phyloP scores from a whole-genome alignment of 2,797 vertebrate genomes.

The Phalanger gymnotis region DNA sequence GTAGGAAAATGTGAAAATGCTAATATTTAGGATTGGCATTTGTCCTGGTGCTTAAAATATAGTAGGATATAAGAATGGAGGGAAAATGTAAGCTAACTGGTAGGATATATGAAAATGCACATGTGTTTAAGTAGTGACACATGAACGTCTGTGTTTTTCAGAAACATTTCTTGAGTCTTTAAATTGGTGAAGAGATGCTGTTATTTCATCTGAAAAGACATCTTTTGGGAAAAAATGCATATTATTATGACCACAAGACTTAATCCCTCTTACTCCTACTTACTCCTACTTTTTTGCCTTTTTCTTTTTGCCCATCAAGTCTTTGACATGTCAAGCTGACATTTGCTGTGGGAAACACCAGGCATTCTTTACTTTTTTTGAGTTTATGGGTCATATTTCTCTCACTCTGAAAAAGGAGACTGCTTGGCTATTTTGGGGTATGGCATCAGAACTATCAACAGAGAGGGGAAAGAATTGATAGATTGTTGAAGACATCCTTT shows the following conservation, averaged over 20 bases:
- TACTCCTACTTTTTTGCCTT: background rate
- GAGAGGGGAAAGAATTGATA: background rate
- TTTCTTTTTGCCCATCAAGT: background rate
- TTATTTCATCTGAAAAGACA: background rate
- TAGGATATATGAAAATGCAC: background rate
- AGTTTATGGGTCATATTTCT: background rate
- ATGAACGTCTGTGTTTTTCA: background rate
- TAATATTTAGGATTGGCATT: too few relatives aligned
- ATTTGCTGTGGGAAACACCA: background rate
- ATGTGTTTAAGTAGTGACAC: background rate
- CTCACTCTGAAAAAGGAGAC: background rate
- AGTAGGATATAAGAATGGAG: background rate
- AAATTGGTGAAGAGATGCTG: accelerated
- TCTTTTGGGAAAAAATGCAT: background rate
- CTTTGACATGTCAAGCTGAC: background rate
- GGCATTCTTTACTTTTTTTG: background rate
- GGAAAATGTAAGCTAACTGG: background rate
- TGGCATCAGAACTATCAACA: background rate
- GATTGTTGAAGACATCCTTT: background rate
- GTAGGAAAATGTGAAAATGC: too few relatives aligned
- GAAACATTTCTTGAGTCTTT: background rate
- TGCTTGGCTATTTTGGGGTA: background rate
- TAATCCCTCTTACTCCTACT: background rate
- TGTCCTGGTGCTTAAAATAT: background rate
- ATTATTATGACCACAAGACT: background rate